A percentile compares a stretch with the other conserved stretches of the same genome.
Evolutionary conservation across 2,888 invertebrate genomes (phyloP).

Genomic region (Callyntrura guangdongensis): DNA sequence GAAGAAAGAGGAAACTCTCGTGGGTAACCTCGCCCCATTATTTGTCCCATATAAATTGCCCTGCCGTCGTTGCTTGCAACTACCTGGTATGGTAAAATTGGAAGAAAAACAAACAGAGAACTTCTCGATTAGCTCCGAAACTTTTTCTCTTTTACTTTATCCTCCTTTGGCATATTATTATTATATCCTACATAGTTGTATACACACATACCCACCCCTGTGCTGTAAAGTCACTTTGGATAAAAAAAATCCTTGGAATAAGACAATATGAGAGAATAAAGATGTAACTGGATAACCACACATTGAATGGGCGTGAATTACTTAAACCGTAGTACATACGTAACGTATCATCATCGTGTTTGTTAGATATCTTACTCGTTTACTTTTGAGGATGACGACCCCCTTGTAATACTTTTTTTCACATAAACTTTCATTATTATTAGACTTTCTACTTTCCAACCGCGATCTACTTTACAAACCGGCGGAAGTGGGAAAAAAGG

Average conservation of each 20-base stretch:
- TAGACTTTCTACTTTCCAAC: neutral
- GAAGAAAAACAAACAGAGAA: conserved; percentile 75
- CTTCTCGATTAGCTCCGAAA: conserved; percentile 74
- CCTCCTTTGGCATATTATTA: conserved; percentile 7
- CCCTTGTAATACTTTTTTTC: no score
- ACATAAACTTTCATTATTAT: neutral
- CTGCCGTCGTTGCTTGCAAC: neutral
- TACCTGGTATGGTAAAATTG: conserved; percentile 70
- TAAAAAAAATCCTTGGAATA: no score
- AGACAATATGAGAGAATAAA: no score
- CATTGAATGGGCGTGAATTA: conserved; percentile 69
- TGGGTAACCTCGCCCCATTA: conserved; percentile 75
- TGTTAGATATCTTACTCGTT: conserved; percentile 50
- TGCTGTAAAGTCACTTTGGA: no score
- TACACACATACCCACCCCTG: no score
- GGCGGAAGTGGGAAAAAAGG: neutral
- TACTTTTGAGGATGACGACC: no score
- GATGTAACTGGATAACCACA: conserved; percentile 72
- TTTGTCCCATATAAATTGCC: conserved; percentile 65
- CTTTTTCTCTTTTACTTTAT: conserved; percentile 58
- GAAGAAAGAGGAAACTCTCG: conserved; percentile 61
- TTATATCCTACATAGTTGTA: no score
- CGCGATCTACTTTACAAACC: neutral
- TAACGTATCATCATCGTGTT: conserved; percentile 51
- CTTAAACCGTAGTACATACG: conserved; percentile 36